Evolutionary conservation across 2,888 invertebrate species (phyloP).

Genomic region (Sceliomorpha sp.): DNA sequence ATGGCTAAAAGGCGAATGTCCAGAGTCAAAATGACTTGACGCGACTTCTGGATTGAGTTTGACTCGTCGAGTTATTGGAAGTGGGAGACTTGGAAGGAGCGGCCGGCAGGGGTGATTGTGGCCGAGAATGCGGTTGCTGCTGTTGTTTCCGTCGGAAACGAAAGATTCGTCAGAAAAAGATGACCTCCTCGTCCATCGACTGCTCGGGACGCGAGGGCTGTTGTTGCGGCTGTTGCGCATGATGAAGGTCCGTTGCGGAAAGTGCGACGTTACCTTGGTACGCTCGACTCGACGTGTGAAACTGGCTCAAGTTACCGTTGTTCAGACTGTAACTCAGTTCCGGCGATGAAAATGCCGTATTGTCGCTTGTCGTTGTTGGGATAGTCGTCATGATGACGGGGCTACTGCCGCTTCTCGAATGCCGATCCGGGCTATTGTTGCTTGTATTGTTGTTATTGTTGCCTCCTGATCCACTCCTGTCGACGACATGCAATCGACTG

Average conservation of each 20-base stretch:
- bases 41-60: constrained; percentile 72
- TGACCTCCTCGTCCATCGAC: constrained; percentile 84
- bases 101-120: constrained; percentile 58
- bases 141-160: constrained; percentile 76
- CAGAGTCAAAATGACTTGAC: constrained; percentile 78
- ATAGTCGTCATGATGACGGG: constrained; percentile 85
- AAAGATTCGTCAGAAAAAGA: constrained; percentile 85
- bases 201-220: constrained; percentile 71
- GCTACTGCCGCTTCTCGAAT: constrained; percentile 91
- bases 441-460: constrained; percentile 70
- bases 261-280: constrained; percentile 63
- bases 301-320: constrained; percentile 69
- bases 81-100: constrained; percentile 65
- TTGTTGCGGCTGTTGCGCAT: constrained; percentile 61
- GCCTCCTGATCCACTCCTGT: constrained; percentile 62
- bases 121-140: constrained; percentile 65
- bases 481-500: constrained; percentile 18
- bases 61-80: constrained; percentile 59
- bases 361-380: constrained; percentile 84
- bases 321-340: constrained; percentile 71
- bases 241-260: constrained; percentile 44
- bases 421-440: constrained; percentile 81
- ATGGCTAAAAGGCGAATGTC: too few relatives aligned
- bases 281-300: constrained; percentile 72
- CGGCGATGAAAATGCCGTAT: too few relatives aligned